A percentile compares a stretch with the other conserved stretches of the same genome.
phyloP scores from a whole-genome alignment of 2,888 invertebrate genomes.

The Stramonita haemastoma region DNA sequence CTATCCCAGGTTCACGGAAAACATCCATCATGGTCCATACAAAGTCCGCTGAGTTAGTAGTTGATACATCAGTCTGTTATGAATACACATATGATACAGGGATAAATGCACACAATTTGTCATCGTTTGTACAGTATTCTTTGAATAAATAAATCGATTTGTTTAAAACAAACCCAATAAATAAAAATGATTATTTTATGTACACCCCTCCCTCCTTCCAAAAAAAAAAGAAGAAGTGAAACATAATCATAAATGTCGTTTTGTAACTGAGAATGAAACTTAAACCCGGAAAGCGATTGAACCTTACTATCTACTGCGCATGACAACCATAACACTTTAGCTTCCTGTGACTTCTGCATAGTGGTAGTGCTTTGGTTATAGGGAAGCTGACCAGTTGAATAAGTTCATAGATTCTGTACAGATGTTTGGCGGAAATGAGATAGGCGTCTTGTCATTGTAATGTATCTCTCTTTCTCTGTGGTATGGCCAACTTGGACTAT shows the following conservation, averaged over 20 bases:
- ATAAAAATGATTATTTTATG: background rate
- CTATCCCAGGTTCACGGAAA: background rate
- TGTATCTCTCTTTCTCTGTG: no score
- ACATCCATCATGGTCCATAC: slow-evolving; percentile 12
- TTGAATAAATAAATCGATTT: slow-evolving; percentile 4
- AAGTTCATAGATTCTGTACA: background rate
- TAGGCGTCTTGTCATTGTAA: background rate
- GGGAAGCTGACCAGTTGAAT: background rate
- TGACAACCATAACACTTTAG: background rate
- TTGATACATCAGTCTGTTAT: background rate
- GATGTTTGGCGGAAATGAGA: background rate
- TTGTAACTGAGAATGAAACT: background rate
- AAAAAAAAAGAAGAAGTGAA: background rate
- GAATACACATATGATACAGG: background rate
- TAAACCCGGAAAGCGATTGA: background rate
- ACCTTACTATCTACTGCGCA: background rate
- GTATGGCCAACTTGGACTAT: background rate
- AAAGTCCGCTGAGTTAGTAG: slow-evolving; percentile 1
- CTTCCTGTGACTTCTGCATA: background rate
- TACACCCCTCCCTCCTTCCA: background rate
- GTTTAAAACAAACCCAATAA: background rate
- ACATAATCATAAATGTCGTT: background rate
- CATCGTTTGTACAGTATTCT: background rate
- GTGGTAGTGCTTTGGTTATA: background rate
- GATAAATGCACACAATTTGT: background rate